Evolutionary conservation across 2,888 invertebrate genomes (phyloP), one percentile per base, ranked within the genome.

Genomic region (Mesochorus sp.): DNA sequence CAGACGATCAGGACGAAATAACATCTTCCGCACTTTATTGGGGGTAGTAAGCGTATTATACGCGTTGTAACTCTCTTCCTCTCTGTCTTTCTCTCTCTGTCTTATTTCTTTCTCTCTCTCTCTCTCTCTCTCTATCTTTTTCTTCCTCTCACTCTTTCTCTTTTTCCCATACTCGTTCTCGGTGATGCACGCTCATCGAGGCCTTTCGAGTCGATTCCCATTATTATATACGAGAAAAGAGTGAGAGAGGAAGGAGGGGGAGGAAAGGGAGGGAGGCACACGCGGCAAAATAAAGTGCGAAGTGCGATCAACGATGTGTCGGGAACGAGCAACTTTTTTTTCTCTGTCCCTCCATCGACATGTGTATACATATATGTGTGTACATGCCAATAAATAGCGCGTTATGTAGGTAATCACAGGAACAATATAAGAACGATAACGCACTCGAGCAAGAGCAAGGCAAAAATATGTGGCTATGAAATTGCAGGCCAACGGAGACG

Each of bases 21-120:
- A 85, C 82, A 83, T 85, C 83, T 83, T 84, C 78, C 79, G 82
- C 79, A 83, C 74, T 84, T 85, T 84, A 84, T 85, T 82, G 79
- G 80, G 66, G 49, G 66, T 74, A 47, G 68, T 57, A 34, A 44
- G 47, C 12, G 31, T 57, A 34, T 47, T 49, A 49, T 34, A 74
- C 67, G 42, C 37, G 61, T 55, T 67, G 39, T 49, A 74, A 79
- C 44, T 61, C 59, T 66, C 24, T 51, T 37, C 47, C 51, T 31
- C 28, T 61, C 34, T 28, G 19, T 17, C 59, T 28, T 47, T 39
- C 44, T 55, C 31, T 3, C 14, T 19, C 44, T 47, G 21, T n/a
- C n/a, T n/a, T 31, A n/a, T 14, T 21, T n/a, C 31, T 51, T 57
- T 21, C 5, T 66, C 28, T 39, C 44, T 28, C 34, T 59, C 6